Conservation (phyloP, 2,113 vertebrate genomes). For the Labeo catla region DNA sequence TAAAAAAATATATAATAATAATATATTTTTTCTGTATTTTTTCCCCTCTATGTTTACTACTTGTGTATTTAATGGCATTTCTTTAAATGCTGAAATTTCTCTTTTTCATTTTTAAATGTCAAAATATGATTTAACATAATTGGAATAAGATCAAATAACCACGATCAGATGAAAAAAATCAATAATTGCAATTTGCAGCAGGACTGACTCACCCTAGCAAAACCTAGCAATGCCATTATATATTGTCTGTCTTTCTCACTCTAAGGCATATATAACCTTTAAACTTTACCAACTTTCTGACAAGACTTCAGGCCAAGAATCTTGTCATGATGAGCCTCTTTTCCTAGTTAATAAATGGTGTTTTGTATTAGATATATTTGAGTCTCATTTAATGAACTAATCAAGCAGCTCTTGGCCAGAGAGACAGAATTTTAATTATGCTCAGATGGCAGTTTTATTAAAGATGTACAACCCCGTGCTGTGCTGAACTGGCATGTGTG, state of each 20-base stretch:
- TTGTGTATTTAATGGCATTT: too few species aligned
- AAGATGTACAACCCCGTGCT: neutral
- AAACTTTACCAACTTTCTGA: neutral
- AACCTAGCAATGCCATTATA: neutral
- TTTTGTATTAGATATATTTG: neutral
- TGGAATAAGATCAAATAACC: too few species aligned
- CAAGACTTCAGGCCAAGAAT: neutral
- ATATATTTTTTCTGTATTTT: too few species aligned
- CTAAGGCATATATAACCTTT: neutral
- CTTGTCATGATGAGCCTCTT: neutral
- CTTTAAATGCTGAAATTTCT: too few species aligned
- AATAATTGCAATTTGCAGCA: too few species aligned
- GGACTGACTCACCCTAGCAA: neutral
- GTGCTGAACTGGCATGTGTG: neutral
- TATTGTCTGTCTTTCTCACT: neutral
- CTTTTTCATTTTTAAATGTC: too few species aligned
- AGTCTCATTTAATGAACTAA: neutral
- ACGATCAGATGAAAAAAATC: too few species aligned
- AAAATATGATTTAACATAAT: too few species aligned
- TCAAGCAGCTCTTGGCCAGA: neutral
- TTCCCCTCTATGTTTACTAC: too few species aligned
- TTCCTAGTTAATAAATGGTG: neutral
- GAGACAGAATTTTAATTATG: constrained; percentile 12
- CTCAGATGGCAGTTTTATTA: neutral
- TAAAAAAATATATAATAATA: too few species aligned